These are phyloP conservation scores for Drosophila repleta DNA, from an alignment of 1,140 invertebrate species.

Conservation along the genomic window DNA sequence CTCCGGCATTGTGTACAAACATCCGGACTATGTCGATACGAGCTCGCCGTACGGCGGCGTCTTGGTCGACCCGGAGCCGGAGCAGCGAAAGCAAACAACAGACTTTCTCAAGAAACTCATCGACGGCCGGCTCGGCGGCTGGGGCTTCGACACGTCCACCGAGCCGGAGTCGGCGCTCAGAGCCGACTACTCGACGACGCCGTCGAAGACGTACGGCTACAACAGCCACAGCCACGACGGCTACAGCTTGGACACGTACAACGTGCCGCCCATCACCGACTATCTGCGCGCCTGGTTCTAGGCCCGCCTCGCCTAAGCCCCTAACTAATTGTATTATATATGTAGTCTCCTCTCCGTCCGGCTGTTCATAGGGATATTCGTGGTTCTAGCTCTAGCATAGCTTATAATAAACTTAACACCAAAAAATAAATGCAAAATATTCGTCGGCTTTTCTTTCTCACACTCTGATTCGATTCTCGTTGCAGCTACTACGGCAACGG, in stretches of 20 bases:
- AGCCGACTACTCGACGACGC: constrained; percentile 52
- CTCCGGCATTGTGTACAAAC: constrained; percentile 65
- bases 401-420: constrained; percentile 30
- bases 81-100: constrained; percentile 64
- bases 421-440: constrained; percentile 51
- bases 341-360: not conserved
- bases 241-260: constrained; percentile 68
- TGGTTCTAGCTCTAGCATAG: constrained; percentile 20
- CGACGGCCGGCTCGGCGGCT: constrained; percentile 62
- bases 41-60: constrained; percentile 43
- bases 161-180: constrained; percentile 56
- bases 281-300: constrained; percentile 72
- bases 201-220: constrained; percentile 63
- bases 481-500: constrained; percentile 55
- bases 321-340: constrained; percentile 19
- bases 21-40: constrained; percentile 60
- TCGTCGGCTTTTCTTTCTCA: constrained; percentile 48
- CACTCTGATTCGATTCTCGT: constrained; percentile 61
- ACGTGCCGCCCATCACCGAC: constrained; percentile 61
- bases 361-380: constrained; percentile 9
- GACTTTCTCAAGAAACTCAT: constrained; percentile 71
- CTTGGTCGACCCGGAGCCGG: constrained; percentile 65
- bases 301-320: not conserved
- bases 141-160: constrained; percentile 60
- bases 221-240: constrained; percentile 68